Percentiles rank a stretch among this genome's conserved stretches.
phyloP scores from a whole-genome alignment of 2,113 vertebrate species.

The Suncus etruscus region DNA sequence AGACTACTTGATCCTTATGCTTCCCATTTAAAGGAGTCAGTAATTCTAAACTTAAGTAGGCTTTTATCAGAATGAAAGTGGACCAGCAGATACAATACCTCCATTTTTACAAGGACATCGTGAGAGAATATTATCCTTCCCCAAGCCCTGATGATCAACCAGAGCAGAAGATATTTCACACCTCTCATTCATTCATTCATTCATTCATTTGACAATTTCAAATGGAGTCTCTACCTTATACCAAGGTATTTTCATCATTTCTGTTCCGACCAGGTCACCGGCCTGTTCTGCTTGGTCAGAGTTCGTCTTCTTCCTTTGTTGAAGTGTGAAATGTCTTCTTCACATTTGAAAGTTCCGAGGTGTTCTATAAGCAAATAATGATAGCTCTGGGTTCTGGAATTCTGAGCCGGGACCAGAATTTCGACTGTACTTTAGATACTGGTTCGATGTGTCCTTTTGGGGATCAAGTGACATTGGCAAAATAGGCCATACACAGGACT shows the following conservation, averaged over 20 bases:
- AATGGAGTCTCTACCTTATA: not conserved
- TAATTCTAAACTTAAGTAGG: not conserved
- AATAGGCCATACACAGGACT: constrained; percentile 34
- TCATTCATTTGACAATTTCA: not conserved
- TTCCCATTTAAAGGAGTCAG: not conserved
- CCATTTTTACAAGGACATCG: not conserved
- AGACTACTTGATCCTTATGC: not conserved
- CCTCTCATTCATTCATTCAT: not conserved
- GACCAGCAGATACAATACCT: not conserved
- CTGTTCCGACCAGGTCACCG: not conserved
- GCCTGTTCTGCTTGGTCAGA: not conserved
- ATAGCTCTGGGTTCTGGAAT: constrained; percentile 26
- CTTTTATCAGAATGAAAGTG: constrained; percentile 1
- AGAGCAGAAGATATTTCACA: rapidly evolving
- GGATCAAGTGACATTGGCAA: not conserved
- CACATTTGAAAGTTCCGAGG: constrained; percentile 22
- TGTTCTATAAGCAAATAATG: not conserved
- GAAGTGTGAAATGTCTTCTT: too few relatives aligned
- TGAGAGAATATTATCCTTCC: not conserved
- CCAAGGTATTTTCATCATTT: not conserved
- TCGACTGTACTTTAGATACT: not conserved
- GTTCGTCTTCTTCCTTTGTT: not conserved
- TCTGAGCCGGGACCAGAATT: not conserved
- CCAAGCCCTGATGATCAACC: not conserved
- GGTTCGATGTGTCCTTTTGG: constrained; percentile 11